Percentiles rank a stretch among this genome's conserved stretches.
Conservation (phyloP, 2,113 vertebrate species). For the Boleophthalmus pectinirostris region DNA sequence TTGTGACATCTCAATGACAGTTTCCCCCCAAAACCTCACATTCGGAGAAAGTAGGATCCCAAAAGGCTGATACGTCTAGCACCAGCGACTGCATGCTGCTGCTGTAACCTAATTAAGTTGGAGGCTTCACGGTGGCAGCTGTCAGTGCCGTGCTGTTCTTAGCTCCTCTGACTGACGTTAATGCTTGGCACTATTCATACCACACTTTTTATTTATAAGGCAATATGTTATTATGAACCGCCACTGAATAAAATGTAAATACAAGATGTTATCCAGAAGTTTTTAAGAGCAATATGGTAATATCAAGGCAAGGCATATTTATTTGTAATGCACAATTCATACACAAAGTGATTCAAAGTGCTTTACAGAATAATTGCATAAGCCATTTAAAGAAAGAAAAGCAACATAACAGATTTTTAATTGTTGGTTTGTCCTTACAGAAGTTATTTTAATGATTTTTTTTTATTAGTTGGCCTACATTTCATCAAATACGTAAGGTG, state of each 20-base stretch:
- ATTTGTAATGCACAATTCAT: too few relatives aligned
- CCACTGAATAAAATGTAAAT: not conserved
- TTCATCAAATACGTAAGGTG: too few relatives aligned
- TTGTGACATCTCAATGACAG: slow-evolving; percentile 51
- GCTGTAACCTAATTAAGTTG: slow-evolving; percentile 73
- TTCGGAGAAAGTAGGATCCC: slow-evolving; percentile 48
- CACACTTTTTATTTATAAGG: slow-evolving; percentile 16
- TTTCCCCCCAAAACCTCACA: slow-evolving; percentile 36
- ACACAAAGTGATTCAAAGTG: too few relatives aligned
- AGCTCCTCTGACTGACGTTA: slow-evolving; percentile 45
- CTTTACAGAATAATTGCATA: too few relatives aligned
- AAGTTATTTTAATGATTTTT: too few relatives aligned
- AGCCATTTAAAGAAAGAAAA: too few relatives aligned
- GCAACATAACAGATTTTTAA: too few relatives aligned
- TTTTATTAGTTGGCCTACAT: too few relatives aligned
- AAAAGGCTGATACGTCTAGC: slow-evolving; percentile 57
- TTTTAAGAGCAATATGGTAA: not conserved
- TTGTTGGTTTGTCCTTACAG: too few relatives aligned
- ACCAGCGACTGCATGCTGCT: slow-evolving; percentile 61
- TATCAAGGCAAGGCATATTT: not conserved
- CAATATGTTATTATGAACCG: not conserved
- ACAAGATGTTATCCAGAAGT: not conserved
- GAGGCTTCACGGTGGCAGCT: slow-evolving; percentile 62
- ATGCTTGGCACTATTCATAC: slow-evolving; percentile 42
- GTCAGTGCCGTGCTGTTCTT: slow-evolving; percentile 63